These are phyloP conservation scores for Lampris incognitus DNA, from an alignment of 2,113 vertebrate species.

Conservation along the genomic window DNA sequence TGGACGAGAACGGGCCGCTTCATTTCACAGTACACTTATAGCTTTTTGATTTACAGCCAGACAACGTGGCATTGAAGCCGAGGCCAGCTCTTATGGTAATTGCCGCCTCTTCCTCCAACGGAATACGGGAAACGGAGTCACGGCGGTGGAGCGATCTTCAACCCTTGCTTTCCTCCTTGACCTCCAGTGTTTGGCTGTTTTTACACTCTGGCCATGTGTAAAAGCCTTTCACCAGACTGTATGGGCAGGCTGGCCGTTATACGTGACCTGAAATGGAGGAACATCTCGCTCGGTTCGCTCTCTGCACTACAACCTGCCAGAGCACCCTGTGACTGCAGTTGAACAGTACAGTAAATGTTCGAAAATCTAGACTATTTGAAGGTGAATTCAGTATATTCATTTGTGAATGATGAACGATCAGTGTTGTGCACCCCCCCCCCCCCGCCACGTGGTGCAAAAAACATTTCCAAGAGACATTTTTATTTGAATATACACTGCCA, in stretches of 20 bases:
- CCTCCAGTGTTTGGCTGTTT: slow-evolving; percentile 30
- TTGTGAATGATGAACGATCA: too few species aligned
- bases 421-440: not conserved
- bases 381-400: too few species aligned
- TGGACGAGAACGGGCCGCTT: slow-evolving; percentile 40
- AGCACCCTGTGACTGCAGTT: too few species aligned
- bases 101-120: slow-evolving; percentile 14
- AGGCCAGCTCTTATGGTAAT: slow-evolving; percentile 68
- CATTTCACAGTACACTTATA: slow-evolving; percentile 34
- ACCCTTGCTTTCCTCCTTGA: slow-evolving; percentile 33
- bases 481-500: too few species aligned
- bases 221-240: not conserved
- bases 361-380: too few species aligned
- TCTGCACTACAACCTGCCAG: too few species aligned
- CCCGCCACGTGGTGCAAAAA: not conserved
- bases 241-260: too few species aligned
- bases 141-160: slow-evolving; percentile 23
- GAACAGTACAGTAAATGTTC: too few species aligned
- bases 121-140: slow-evolving; percentile 45
- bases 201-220: slow-evolving; percentile 34
- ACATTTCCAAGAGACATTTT: too few species aligned
- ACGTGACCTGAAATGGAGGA: too few species aligned
- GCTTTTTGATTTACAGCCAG: slow-evolving; percentile 59
- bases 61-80: slow-evolving; percentile 41
- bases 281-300: too few species aligned